Percentiles rank a stretch among this genome's conserved stretches.
Conservation (phyloP, 2,888 invertebrate genomes). For the Drosophila monieri region DNA sequence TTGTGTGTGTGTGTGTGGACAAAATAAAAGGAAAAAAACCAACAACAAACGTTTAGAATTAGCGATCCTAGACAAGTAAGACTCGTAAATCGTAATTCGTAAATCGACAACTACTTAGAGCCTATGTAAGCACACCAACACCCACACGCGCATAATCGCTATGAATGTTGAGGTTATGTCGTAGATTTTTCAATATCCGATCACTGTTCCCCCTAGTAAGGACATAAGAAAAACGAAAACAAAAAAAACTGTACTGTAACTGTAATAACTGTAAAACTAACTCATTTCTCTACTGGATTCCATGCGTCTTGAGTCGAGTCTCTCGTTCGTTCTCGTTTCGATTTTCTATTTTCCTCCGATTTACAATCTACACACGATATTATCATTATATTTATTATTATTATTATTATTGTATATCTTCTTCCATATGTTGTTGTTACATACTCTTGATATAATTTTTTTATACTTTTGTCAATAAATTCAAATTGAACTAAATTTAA, state of each 20-base stretch:
- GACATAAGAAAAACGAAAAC: slow-evolving; percentile 16
- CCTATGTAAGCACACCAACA: slow-evolving; percentile 24
- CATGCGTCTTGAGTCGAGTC: slow-evolving; percentile 1
- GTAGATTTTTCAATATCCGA: slow-evolving; percentile 70
- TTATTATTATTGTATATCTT: background rate
- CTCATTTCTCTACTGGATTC: slow-evolving; percentile 15
- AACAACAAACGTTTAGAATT: slow-evolving; percentile 35
- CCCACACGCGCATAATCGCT: slow-evolving; percentile 36
- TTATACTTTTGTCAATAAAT: slow-evolving; percentile 27
- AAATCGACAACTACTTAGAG: slow-evolving; percentile 35
- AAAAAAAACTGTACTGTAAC: slow-evolving; percentile 20
- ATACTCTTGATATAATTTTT: slow-evolving; percentile 24
- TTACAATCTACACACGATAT: background rate
- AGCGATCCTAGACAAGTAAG: slow-evolving; percentile 31
- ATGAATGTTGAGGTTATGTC: slow-evolving; percentile 72
- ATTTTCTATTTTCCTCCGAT: slow-evolving; percentile 1
- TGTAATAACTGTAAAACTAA: slow-evolving; percentile 49
- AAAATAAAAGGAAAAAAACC: slow-evolving; percentile 7
- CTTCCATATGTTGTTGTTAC: slow-evolving; percentile 14
- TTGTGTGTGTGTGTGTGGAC: slow-evolving; percentile 13
- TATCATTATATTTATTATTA: background rate
- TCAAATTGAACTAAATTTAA: slow-evolving; percentile 12
- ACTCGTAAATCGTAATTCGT: slow-evolving; percentile 32
- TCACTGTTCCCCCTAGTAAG: slow-evolving; percentile 56
- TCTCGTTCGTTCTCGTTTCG: slow-evolving; percentile 3